These are phyloP conservation scores for Drosophila pandora DNA, from an alignment of 1,140 invertebrate species.

Conservation along the genomic window DNA sequence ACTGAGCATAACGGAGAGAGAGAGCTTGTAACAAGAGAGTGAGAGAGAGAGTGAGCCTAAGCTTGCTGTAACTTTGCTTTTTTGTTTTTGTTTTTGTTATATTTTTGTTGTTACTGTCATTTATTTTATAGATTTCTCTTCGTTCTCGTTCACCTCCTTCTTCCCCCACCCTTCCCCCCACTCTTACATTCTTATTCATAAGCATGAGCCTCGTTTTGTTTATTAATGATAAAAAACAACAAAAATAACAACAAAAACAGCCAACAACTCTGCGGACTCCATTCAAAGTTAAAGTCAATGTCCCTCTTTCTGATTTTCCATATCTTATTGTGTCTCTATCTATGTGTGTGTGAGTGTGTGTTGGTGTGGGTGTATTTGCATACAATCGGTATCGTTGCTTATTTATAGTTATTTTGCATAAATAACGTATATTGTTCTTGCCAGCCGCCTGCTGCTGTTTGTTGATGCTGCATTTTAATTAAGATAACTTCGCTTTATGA, in stretches of 20 bases:
- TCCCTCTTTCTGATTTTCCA: conserved; percentile 20
- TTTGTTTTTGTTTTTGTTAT: conserved; percentile 18
- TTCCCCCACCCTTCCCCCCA: background rate
- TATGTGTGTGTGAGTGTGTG: too few species aligned
- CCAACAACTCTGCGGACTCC: conserved; percentile 4
- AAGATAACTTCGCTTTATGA: conserved; percentile 75
- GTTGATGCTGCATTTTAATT: conserved; percentile 72
- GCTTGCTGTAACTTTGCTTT: conserved; percentile 28
- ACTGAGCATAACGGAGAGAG: background rate
- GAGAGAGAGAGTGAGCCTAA: conserved; percentile 12
- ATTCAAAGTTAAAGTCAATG: conserved; percentile 21
- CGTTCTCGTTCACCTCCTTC: background rate
- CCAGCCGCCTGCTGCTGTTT: conserved; percentile 10
- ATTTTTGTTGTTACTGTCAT: conserved; percentile 44
- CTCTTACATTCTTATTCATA: conserved; percentile 37
- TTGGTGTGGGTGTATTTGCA: background rate
- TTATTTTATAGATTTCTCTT: conserved; percentile 61
- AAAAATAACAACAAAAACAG: background rate
- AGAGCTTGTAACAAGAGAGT: conserved; percentile 2
- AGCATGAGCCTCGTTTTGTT: conserved; percentile 50
- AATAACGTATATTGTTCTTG: conserved; percentile 38
- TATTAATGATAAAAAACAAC: conserved; percentile 39
- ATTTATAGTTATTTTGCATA: conserved; percentile 43
- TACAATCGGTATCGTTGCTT: conserved; percentile 9
- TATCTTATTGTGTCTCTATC: background rate